These are phyloP conservation scores for Trissonchulus sp. DNA, from an alignment of 2,888 invertebrate species.

Conservation along the genomic window DNA sequence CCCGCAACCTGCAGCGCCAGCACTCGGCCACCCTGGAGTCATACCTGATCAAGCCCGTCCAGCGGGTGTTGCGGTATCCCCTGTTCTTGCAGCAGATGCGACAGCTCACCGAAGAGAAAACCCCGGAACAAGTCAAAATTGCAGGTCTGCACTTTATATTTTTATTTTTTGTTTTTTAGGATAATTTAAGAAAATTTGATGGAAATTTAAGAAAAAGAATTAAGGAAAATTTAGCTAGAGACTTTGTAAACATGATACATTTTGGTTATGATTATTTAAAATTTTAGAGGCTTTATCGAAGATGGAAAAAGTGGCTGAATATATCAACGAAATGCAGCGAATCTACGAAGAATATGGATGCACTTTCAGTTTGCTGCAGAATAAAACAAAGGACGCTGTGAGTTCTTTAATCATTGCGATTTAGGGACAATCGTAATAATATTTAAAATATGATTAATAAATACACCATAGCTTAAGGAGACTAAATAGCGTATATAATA, in stretches of 20 bases:
- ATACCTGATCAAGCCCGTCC: conserved; percentile 96
- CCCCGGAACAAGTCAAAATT: conserved; percentile 88
- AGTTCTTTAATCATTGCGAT: conserved; percentile 1
- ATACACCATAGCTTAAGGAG: no score
- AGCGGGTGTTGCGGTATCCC: conserved; percentile 94
- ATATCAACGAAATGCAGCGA: conserved; percentile 99
- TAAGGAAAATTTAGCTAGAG: no score
- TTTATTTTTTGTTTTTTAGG: conserved; percentile 8
- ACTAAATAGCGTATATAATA: no score
- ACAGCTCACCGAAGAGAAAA: conserved; percentile 81
- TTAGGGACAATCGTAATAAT: no score
- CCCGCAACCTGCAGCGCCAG: conserved; percentile 90
- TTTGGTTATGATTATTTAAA: no score
- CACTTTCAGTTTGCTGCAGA: conserved; percentile 81
- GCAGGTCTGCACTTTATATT: conserved; percentile 56
- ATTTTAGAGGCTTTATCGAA: conserved; percentile 50
- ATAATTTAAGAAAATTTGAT: neutral
- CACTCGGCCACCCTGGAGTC: conserved; percentile 94
- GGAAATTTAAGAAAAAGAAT: no score
- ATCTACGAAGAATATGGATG: conserved; percentile 98
- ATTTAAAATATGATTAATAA: no score
- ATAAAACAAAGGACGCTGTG: conserved; percentile 2
- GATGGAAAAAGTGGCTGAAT: conserved; percentile 97
- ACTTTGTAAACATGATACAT: no score
- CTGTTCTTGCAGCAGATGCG: conserved; percentile 85